These are phyloP conservation scores for Alligator mississippiensis DNA, from an alignment of 2,113 vertebrate species.

Conservation along the genomic window DNA sequence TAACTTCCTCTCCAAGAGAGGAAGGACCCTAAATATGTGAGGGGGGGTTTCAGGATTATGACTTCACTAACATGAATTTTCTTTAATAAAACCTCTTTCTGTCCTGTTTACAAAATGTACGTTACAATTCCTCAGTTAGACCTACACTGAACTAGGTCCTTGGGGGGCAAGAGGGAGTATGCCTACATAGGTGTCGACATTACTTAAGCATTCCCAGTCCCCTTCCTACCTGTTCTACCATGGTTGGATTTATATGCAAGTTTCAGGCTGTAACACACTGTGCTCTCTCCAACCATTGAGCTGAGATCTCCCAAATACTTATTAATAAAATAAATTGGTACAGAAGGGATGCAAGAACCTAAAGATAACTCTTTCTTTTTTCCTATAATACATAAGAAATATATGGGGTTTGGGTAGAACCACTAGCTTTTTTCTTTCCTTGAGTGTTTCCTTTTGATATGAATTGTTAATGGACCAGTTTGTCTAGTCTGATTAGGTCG, in stretches of 20 bases:
- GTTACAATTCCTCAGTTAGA: fast-evolving
- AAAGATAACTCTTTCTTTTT: constrained; percentile 36
- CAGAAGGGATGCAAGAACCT: constrained; percentile 41
- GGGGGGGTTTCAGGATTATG: not conserved
- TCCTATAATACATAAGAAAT: constrained; percentile 36
- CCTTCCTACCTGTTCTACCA: constrained; percentile 28
- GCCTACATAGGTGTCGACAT: constrained; percentile 6
- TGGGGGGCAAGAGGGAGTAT: not conserved
- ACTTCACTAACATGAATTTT: not conserved
- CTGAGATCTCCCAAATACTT: constrained; percentile 20
- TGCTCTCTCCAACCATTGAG: constrained; percentile 33
- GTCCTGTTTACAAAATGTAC: not conserved
- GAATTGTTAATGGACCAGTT: constrained; percentile 79
- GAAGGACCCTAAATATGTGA: not conserved
- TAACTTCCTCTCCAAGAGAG: not conserved
- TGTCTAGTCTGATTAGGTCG: constrained; percentile 68
- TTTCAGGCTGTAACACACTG: constrained; percentile 17
- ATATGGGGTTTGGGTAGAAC: constrained; percentile 70
- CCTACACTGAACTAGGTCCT: not conserved
- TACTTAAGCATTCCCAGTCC: constrained; percentile 24
- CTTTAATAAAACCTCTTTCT: not conserved
- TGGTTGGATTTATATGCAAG: constrained; percentile 30
- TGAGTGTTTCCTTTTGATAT: constrained; percentile 71
- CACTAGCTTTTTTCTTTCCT: constrained; percentile 61
- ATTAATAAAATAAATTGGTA: constrained; percentile 35